Conservation (phyloP, 2,113 vertebrate genomes). For the Hemibagrus wyckioides region DNA sequence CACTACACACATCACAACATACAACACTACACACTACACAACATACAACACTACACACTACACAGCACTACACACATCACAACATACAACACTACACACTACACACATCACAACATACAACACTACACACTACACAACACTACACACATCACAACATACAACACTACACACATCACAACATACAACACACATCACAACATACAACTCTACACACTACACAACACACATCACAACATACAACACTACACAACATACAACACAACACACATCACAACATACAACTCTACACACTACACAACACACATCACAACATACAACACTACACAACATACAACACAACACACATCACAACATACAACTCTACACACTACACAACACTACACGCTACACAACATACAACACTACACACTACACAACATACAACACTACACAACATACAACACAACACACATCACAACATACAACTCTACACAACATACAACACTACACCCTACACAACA, state of each 20-base stretch:
- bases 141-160: not conserved
- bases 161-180: not conserved
- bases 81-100: no score
- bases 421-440: no score
- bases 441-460: not conserved
- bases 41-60: not conserved
- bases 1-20: not conserved
- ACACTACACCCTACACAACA: no score
- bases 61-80: not conserved
- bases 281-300: not conserved
- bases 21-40: not conserved
- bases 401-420: not conserved
- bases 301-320: not conserved
- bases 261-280: not conserved
- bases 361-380: not conserved
- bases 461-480: not conserved
- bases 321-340: not conserved
- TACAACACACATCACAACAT: not conserved
- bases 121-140: not conserved
- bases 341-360: not conserved
- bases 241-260: not conserved
- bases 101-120: not conserved
- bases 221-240: not conserved
- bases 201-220: no score
- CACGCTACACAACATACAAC: no score